Percentiles rank a stretch among this genome's conserved stretches.
Conservation (phyloP, 2,797 vertebrate genomes). For the Iguana delicatissima region DNA sequence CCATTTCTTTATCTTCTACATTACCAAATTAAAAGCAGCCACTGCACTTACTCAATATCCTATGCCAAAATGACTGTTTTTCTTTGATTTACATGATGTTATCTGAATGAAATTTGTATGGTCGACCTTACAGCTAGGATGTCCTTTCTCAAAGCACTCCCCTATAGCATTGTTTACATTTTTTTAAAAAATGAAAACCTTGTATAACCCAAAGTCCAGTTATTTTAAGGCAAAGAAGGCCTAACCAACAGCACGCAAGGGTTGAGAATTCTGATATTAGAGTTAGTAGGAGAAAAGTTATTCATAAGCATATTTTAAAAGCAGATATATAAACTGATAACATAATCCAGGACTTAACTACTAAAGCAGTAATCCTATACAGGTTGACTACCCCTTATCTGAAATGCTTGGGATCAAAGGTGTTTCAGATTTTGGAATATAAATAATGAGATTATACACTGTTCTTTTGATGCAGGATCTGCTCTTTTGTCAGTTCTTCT, state of each 20-base stretch:
- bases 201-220: neutral
- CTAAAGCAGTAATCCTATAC: neutral
- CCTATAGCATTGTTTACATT: neutral
- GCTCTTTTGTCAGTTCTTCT: no score
- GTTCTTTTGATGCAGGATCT: no score
- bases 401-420: no score
- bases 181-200: neutral
- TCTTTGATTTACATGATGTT: neutral
- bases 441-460: no score
- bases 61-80: neutral
- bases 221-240: neutral
- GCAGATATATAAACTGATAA: neutral
- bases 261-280: neutral
- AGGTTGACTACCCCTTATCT: no score
- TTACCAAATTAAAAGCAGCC: neutral
- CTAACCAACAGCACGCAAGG: neutral
- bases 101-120: no score
- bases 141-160: neutral
- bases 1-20: neutral
- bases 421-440: no score
- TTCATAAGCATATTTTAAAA: neutral
- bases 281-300: neutral
- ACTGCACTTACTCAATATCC: neutral
- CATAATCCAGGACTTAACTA: constrained; percentile 13
- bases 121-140: neutral